A percentile compares a stretch with the other conserved stretches of the same genome.
phyloP scores from a whole-genome alignment of 2,113 vertebrate species.

The Euleptes europaea region DNA sequence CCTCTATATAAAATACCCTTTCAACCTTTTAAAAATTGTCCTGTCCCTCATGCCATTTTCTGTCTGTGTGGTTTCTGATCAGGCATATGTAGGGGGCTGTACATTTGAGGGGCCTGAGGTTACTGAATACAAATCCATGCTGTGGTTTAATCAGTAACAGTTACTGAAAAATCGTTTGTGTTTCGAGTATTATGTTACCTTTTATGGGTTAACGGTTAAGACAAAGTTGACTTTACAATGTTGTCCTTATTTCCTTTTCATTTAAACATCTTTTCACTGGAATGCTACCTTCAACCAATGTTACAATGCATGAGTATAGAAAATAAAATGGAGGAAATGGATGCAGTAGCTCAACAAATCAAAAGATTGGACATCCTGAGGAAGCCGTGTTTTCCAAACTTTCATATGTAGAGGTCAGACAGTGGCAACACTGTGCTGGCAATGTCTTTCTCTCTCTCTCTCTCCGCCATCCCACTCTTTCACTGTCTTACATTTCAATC shows the following conservation, averaged over 20 bases:
- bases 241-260: too few relatives aligned
- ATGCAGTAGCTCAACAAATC: too few relatives aligned
- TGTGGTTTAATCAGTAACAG: not conserved
- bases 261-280: too few relatives aligned
- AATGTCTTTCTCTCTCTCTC: not conserved
- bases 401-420: slow-evolving; percentile 1
- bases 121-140: not conserved
- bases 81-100: not conserved
- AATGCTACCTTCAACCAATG: too few relatives aligned
- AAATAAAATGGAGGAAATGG: too few relatives aligned
- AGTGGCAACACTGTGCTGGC: slow-evolving; percentile 9
- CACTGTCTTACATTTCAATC: not conserved
- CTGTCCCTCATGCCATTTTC: not conserved
- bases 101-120: not conserved
- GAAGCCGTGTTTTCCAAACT: not conserved
- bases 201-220: too few relatives aligned
- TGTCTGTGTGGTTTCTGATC: not conserved
- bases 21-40: not conserved
- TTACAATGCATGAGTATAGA: too few relatives aligned
- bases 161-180: not conserved
- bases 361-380: too few relatives aligned
- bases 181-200: too few relatives aligned
- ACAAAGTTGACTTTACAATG: too few relatives aligned
- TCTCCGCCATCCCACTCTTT: not conserved
- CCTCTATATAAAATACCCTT: not conserved